Percentiles rank a stretch among this genome's conserved stretches.
These are phyloP conservation scores for Dysmachus trigonus DNA, from an alignment of 2,888 invertebrate species.

Conservation along the genomic window DNA sequence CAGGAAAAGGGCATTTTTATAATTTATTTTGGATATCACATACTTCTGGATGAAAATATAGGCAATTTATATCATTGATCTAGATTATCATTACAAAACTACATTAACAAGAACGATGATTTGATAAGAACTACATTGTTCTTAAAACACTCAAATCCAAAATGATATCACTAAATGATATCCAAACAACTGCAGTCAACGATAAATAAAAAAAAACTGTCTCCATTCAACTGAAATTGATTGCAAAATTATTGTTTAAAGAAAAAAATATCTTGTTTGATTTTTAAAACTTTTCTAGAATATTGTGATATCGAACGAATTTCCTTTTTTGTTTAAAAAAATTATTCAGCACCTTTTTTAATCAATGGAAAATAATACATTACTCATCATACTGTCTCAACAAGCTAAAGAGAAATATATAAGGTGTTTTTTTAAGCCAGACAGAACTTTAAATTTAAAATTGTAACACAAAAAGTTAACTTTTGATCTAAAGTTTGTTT, in stretches of 20 bases:
- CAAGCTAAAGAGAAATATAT: no score
- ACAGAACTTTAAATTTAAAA: no score
- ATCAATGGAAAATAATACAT: no score
- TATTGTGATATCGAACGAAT: not conserved
- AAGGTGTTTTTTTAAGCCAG: no score
- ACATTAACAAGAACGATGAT: not conserved
- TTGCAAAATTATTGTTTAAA: not conserved
- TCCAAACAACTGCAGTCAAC: not conserved
- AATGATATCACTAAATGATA: not conserved
- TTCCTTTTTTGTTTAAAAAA: not conserved
- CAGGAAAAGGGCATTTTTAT: not conserved
- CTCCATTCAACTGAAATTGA: not conserved
- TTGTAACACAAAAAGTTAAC: no score
- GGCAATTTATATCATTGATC: not conserved
- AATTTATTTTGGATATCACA: not conserved
- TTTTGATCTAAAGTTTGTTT: no score
- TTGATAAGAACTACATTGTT: not conserved
- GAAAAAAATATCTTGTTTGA: not conserved
- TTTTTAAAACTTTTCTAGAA: not conserved
- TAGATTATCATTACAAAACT: not conserved
- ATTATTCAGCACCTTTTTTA: not conserved
- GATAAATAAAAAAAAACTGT: not conserved
- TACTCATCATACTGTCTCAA: no score
- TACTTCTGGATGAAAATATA: not conserved
- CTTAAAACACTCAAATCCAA: not conserved